Percentiles rank a stretch among this genome's conserved stretches.
Evolutionary conservation across 2,113 vertebrate species (phyloP).

Genomic region (Corvus cornix): DNA sequence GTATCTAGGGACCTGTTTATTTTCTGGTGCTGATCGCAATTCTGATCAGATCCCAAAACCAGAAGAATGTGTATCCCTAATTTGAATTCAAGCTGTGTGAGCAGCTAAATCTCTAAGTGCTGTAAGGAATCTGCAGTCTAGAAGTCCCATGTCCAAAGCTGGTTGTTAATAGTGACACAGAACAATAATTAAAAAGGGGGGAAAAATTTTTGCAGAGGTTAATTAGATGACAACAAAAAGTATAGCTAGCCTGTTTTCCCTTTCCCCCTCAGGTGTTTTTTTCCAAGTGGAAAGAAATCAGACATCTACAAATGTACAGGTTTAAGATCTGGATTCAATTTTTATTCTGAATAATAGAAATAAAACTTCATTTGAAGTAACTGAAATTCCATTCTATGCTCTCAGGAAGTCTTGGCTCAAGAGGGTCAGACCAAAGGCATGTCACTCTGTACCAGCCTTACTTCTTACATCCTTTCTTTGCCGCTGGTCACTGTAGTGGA

Average conservation of each 20-base stretch:
- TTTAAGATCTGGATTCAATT: neutral
- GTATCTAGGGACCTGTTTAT: neutral
- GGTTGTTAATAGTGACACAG: constrained; percentile 44
- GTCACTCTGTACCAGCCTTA: neutral
- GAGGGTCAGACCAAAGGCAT: neutral
- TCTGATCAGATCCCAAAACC: neutral
- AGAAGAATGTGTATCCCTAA: neutral
- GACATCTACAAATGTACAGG: neutral
- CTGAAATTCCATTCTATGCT: neutral
- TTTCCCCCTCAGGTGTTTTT: neutral
- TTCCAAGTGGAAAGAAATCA: constrained; percentile 3
- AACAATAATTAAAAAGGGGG: constrained; percentile 53
- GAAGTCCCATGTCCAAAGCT: constrained; percentile 30
- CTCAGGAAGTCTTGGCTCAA: neutral
- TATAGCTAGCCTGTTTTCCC: neutral
- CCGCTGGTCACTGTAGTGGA: neutral
- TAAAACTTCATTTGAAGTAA: neutral
- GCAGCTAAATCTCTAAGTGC: neutral
- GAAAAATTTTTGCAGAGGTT: constrained; percentile 5
- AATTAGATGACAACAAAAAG: constrained; percentile 70
- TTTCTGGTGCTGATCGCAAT: neutral
- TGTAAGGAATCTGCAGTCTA: constrained; percentile 56
- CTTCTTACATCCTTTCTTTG: neutral
- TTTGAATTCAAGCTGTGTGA: constrained; percentile 34
- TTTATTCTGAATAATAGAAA: neutral